Evolutionary conservation across 2,888 invertebrate genomes (phyloP), one percentile per base, ranked within the genome.

Genomic region (Hypomecis atomaria): DNA sequence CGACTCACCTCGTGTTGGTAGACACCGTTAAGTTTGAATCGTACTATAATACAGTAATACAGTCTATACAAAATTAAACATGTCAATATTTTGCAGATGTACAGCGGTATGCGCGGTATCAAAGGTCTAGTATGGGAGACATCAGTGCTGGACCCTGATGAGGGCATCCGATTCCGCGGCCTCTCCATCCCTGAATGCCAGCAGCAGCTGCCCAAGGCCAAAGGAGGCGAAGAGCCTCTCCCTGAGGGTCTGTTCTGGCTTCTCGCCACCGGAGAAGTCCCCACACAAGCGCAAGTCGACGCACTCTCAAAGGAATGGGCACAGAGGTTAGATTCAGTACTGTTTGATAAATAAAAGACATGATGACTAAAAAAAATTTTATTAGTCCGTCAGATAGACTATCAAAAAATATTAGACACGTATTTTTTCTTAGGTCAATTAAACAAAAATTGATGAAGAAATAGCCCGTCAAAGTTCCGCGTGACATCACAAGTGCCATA

Each of bases 21-120:
- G 23, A 23, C 3, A n/a, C n/a, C n/a, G 23, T 23, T 23, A 23
- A n/a, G n/a, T n/a, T n/a, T n/a, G n/a, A n/a, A n/a, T n/a, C n/a
- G n/a, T n/a, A n/a, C n/a, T n/a, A n/a, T n/a, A n/a, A n/a, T n/a
- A n/a, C n/a, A n/a, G n/a, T n/a, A n/a, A n/a, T n/a, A n/a, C n/a
- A n/a, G n/a, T n/a, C n/a, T n/a, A n/a, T n/a, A n/a, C n/a, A n/a
- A n/a, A n/a, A n/a, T n/a, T 23, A 23, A 23, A 23, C 1, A 23
- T 23, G 23, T 2, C n/a, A 13, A 13, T 38, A n/a, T 62, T 68
- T 72, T 40, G 11, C 82, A 96, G 96, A 96, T 96, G 96, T 96
- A 99, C 90, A 98, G 98, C 76, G 99, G 99, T 56, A 99, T 99
- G 99, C 94, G 99, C 81, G 98, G 98, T 43, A 98, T 99, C 92